Conservation (phyloP, 2,113 vertebrate species). For the Dipodomys merriami region DNA sequence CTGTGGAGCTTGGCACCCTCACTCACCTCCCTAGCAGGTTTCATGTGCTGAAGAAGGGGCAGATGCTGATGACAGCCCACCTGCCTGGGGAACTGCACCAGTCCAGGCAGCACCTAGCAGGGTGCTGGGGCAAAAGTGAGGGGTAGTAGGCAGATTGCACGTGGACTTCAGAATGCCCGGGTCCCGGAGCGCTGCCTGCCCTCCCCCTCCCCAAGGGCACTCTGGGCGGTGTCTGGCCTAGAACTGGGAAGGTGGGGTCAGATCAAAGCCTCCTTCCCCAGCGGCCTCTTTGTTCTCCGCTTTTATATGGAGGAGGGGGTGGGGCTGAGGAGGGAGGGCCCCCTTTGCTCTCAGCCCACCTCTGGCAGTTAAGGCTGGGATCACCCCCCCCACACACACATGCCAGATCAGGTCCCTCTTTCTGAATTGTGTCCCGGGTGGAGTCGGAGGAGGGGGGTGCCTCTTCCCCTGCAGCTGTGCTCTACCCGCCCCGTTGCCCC, state of each 20-base stretch:
- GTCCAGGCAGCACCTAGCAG: neutral
- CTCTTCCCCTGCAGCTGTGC: neutral
- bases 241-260: conserved; percentile 78
- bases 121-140: neutral
- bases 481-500: neutral
- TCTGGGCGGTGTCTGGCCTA: conserved; percentile 70
- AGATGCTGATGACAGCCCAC: conserved; percentile 46
- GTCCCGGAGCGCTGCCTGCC: neutral
- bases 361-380: neutral
- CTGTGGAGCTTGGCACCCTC: conserved; percentile 72
- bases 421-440: conserved; percentile 17
- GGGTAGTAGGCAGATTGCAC: neutral
- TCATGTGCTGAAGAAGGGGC: conserved; percentile 57
- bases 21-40: conserved; percentile 21
- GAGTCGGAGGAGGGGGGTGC: neutral
- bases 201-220: conserved; percentile 47
- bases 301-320: conserved; percentile 78
- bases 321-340: conserved; percentile 68
- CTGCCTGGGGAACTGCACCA: neutral
- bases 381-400: no score
- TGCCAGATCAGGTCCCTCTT: neutral
- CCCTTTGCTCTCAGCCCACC: conserved; percentile 54
- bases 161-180: conserved; percentile 29
- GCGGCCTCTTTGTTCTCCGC: conserved; percentile 80
- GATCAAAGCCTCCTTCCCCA: conserved; percentile 79